Evolutionary conservation across 1,140 invertebrate genomes (phyloP).

Genomic region (Drosophila melanica): DNA sequence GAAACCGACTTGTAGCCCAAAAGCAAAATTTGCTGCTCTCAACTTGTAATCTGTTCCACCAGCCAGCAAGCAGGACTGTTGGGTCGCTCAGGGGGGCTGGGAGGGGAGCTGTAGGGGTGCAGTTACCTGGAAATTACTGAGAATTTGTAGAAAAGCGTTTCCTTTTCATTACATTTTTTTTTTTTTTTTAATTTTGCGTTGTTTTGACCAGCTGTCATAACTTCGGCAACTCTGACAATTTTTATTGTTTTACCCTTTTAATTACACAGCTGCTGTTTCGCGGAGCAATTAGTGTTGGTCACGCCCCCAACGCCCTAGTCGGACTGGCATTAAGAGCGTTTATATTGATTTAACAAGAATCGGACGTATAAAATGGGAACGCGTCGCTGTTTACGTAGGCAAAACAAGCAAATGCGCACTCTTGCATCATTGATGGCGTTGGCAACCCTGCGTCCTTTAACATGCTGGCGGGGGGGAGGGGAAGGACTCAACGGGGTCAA

Average conservation of each 20-base stretch:
- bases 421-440: constrained; percentile 71
- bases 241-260: constrained; percentile 30
- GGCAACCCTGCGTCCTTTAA: constrained; percentile 32
- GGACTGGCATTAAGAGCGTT: constrained; percentile 1
- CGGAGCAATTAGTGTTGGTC: constrained; percentile 31
- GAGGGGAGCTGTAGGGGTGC: not conserved
- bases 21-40: constrained; percentile 37
- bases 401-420: constrained; percentile 54
- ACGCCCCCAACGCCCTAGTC: constrained; percentile 11
- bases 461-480: not conserved
- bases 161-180: constrained; percentile 1
- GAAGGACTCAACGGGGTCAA: constrained; percentile 17
- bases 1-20: constrained; percentile 42
- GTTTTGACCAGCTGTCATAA: constrained; percentile 42
- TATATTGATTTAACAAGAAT: constrained; percentile 58
- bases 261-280: constrained; percentile 41
- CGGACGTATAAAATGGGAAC: constrained; percentile 32
- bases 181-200: not conserved
- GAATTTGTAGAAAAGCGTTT: constrained; percentile 36
- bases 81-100: not conserved
- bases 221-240: constrained; percentile 27
- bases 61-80: not conserved
- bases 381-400: constrained; percentile 64
- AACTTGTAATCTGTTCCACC: constrained; percentile 40
- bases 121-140: constrained; percentile 27